Evolutionary conservation across 2,888 invertebrate genomes (phyloP).

Genomic region (Nezara viridula): DNA sequence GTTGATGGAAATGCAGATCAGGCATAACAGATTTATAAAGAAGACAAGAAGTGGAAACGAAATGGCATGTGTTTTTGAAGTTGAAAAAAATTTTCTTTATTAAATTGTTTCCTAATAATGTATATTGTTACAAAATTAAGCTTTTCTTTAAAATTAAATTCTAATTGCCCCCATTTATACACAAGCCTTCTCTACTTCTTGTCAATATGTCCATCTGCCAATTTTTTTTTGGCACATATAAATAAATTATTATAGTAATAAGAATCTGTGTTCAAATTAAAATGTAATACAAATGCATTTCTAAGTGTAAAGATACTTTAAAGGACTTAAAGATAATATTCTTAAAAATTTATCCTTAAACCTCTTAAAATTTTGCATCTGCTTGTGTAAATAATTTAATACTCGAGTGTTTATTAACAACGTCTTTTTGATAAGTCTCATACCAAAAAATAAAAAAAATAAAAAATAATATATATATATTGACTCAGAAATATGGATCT

Average conservation of each 20-base stretch:
- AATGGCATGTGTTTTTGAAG: background rate
- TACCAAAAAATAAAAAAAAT: slow-evolving; percentile 52
- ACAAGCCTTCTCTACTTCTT: slow-evolving; percentile 41
- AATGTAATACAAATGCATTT: slow-evolving; percentile 40
- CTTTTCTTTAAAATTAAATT: background rate
- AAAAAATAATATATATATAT: slow-evolving; percentile 25
- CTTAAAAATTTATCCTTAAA: slow-evolving; percentile 4
- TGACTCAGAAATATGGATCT: slow-evolving; percentile 57
- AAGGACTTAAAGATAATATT: slow-evolving; percentile 13
- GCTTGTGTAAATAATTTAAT: slow-evolving; percentile 35
- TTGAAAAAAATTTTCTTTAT: background rate
- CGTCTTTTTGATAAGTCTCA: slow-evolving; percentile 57
- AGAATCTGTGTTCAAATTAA: slow-evolving; percentile 50
- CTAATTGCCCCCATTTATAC: background rate
- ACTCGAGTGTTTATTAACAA: slow-evolving; percentile 53
- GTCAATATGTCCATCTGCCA: background rate
- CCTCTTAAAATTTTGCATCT: slow-evolving; percentile 2
- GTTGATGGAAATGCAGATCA: background rate
- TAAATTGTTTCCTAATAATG: background rate
- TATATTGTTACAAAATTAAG: background rate
- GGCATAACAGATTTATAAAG: background rate
- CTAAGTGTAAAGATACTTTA: slow-evolving; percentile 33
- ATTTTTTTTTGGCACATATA: slow-evolving; percentile 5
- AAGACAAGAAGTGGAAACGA: slow-evolving; percentile 30
- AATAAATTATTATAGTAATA: slow-evolving; percentile 44